Conservation (phyloP, 2,113 vertebrate genomes). For the Acinonyx jubatus region DNA sequence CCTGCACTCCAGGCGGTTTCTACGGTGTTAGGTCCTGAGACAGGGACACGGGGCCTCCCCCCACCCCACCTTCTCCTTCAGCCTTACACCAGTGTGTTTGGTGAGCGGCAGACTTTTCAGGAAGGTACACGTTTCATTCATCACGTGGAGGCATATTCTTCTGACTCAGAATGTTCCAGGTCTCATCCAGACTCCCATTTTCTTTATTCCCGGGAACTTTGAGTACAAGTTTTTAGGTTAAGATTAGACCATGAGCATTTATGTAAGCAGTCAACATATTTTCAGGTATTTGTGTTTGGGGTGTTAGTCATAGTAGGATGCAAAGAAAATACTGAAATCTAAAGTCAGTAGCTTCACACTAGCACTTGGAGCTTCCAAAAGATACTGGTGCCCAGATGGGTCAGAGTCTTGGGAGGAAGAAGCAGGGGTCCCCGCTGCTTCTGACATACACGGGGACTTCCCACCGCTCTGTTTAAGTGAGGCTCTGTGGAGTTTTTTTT, state of each 20-base stretch:
- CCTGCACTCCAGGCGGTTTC: neutral
- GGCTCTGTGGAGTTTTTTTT: neutral
- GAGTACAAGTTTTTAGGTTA: neutral
- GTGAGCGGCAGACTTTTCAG: neutral
- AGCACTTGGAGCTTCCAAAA: neutral
- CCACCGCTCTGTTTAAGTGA: neutral
- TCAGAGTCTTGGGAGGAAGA: neutral
- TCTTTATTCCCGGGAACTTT: neutral
- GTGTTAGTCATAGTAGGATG: neutral
- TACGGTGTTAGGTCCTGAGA: neutral
- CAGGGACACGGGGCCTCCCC: neutral
- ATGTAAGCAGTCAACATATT: neutral
- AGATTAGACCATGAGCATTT: neutral
- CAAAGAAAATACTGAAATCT: constrained; percentile 5
- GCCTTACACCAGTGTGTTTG: neutral
- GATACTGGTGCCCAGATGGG: neutral
- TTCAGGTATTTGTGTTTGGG: neutral
- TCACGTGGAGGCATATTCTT: neutral
- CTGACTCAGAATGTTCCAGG: neutral
- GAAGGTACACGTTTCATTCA: neutral
- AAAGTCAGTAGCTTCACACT: neutral
- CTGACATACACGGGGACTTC: neutral
- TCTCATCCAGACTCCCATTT: neutral
- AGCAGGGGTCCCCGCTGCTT: neutral
- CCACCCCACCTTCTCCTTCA: neutral